Percentiles rank a stretch among this genome's conserved stretches.
phyloP scores from a whole-genome alignment of 2,113 vertebrate genomes.

The Calypte anna region DNA sequence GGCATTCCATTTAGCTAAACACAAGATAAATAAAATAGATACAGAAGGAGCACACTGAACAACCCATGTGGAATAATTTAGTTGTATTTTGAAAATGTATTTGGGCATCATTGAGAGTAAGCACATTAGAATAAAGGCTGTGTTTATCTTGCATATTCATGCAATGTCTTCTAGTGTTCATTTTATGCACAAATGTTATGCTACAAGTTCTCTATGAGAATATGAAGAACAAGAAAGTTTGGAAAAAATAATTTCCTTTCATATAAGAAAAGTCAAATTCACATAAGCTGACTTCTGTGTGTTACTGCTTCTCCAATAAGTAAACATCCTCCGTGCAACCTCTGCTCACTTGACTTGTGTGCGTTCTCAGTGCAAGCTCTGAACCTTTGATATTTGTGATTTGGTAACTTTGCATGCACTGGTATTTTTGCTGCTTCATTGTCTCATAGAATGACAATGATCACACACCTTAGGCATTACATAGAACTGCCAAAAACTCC shows the following conservation, averaged over 20 bases:
- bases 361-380: not conserved
- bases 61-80: not conserved
- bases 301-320: not conserved
- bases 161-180: not conserved
- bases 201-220: not conserved
- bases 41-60: not conserved
- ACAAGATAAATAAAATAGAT: not conserved
- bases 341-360: not conserved
- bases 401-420: not conserved
- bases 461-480: not conserved
- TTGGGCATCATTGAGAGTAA: not conserved
- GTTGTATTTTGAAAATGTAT: not conserved
- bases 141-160: not conserved
- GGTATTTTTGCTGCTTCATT: not conserved
- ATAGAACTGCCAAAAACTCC: not conserved
- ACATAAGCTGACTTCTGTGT: not conserved
- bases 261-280: not conserved
- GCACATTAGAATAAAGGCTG: not conserved
- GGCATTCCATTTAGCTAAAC: not conserved
- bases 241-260: not conserved
- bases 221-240: not conserved
- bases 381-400: not conserved
- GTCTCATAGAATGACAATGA: not conserved
- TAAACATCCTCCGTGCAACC: not conserved
- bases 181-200: not conserved